Percentiles rank a stretch among this genome's conserved stretches.
Conservation (phyloP, 2,113 vertebrate genomes). For the Rhinolophus sinicus region DNA sequence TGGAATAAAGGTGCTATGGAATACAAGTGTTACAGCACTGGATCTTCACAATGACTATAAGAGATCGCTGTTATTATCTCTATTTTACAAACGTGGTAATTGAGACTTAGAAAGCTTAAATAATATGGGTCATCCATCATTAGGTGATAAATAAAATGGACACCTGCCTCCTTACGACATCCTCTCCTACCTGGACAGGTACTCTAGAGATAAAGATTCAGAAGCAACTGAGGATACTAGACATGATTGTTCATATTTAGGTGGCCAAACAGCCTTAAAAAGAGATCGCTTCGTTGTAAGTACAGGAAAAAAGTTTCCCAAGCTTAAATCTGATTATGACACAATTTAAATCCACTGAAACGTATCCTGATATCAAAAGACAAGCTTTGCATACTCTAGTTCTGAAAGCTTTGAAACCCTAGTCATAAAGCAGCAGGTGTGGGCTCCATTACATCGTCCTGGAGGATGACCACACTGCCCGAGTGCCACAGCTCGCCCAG, state of each 20-base stretch:
- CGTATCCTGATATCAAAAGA: constrained; percentile 76
- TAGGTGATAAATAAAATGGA: constrained; percentile 44
- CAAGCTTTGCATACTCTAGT: constrained; percentile 61
- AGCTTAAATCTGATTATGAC: constrained; percentile 69
- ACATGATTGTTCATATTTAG: neutral
- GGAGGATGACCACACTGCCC: constrained; percentile 11
- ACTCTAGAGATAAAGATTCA: constrained; percentile 9
- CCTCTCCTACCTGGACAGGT: neutral
- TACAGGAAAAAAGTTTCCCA: neutral
- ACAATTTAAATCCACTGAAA: constrained; percentile 75
- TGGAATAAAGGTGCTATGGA: neutral
- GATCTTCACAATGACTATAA: neutral
- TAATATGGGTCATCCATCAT: neutral
- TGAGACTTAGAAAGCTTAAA: constrained; percentile 38
- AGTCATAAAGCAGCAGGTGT: constrained; percentile 69
- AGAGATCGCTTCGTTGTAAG: constrained; percentile 24
- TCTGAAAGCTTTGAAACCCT: constrained; percentile 71
- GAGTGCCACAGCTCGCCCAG: neutral
- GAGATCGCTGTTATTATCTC: constrained; percentile 11
- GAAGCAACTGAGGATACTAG: constrained; percentile 17
- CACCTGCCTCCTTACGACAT: constrained; percentile 21
- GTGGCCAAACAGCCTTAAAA: constrained; percentile 44
- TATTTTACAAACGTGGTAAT: constrained; percentile 11
- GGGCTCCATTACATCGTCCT: neutral
- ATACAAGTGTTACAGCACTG: neutral